Evolutionary conservation across 2,888 invertebrate genomes (phyloP).

Genomic region (Brachypterus glaber): DNA sequence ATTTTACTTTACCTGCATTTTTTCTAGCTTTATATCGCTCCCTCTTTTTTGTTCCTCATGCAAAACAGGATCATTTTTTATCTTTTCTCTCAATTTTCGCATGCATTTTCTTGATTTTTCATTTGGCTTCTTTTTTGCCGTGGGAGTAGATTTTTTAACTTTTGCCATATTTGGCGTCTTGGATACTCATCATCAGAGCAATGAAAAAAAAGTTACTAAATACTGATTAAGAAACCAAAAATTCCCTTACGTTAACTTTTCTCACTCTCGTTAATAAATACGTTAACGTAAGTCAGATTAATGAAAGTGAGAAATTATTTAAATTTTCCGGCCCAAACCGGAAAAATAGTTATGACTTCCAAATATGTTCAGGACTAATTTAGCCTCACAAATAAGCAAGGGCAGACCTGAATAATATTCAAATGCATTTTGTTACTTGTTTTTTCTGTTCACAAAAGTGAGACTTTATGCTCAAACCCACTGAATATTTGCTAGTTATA

Average conservation of each 20-base stretch:
- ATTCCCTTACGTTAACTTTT: slow-evolving; percentile 3
- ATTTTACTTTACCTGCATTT: not conserved
- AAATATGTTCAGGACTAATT: slow-evolving; percentile 4
- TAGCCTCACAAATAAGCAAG: slow-evolving; percentile 3
- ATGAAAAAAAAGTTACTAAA: slow-evolving; percentile 2
- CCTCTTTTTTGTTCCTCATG: not conserved
- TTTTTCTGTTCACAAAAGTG: slow-evolving; percentile 5
- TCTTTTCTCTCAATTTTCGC: not conserved
- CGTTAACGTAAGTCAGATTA: slow-evolving; percentile 8
- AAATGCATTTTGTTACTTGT: slow-evolving; percentile 1
- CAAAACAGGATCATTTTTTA: not conserved
- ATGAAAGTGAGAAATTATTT: slow-evolving; percentile 3
- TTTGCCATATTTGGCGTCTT: not conserved
- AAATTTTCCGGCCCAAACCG: not conserved
- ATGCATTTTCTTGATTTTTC: not conserved
- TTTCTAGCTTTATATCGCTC: not conserved
- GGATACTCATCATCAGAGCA: not conserved
- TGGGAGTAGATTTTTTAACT: not conserved
- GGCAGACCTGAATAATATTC: not conserved
- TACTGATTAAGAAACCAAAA: slow-evolving; percentile 1
- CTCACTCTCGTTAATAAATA: slow-evolving; percentile 4
- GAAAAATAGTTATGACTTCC: slow-evolving; percentile 2
- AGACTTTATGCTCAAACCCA: slow-evolving; percentile 2
- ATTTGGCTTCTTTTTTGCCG: not conserved
- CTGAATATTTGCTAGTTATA: slow-evolving; percentile 3